Evolutionary conservation across 2,888 invertebrate genomes (phyloP).

Genomic region (Lepas anatifera): DNA sequence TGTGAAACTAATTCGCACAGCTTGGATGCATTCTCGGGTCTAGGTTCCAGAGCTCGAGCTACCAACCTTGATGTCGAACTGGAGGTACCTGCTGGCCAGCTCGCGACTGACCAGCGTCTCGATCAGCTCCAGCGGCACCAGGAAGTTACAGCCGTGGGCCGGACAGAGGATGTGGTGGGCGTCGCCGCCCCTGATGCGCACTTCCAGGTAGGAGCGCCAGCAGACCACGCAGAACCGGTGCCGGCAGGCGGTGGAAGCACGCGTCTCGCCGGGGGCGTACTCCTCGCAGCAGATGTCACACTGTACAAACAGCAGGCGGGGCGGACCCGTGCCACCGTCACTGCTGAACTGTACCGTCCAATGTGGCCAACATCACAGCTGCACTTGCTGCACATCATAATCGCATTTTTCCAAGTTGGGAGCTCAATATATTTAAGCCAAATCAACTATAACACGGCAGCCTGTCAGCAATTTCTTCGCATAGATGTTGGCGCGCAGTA

Average conservation of each 20-base stretch:
- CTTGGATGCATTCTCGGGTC: too few species aligned
- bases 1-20: too few species aligned
- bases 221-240: slow-evolving; percentile 51
- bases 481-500: too few species aligned
- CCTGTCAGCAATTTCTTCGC: too few species aligned
- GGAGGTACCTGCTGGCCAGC: slow-evolving; percentile 50
- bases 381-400: too few species aligned
- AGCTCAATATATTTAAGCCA: too few species aligned
- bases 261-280: slow-evolving; percentile 40
- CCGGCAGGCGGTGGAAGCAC: slow-evolving; percentile 46
- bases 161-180: slow-evolving; percentile 53
- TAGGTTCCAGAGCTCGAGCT: background rate
- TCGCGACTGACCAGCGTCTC: slow-evolving; percentile 52
- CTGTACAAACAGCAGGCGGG: too few species aligned
- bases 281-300: slow-evolving; percentile 47
- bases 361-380: too few species aligned
- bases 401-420: too few species aligned
- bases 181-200: slow-evolving; percentile 52
- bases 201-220: slow-evolving; percentile 52
- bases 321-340: too few species aligned
- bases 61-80: slow-evolving; percentile 52
- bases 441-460: too few species aligned
- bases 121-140: slow-evolving; percentile 52
- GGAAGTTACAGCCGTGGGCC: slow-evolving; percentile 47
- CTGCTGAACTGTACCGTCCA: too few species aligned